Conservation (phyloP, 2,888 invertebrate genomes). For the Apamea sordens region DNA sequence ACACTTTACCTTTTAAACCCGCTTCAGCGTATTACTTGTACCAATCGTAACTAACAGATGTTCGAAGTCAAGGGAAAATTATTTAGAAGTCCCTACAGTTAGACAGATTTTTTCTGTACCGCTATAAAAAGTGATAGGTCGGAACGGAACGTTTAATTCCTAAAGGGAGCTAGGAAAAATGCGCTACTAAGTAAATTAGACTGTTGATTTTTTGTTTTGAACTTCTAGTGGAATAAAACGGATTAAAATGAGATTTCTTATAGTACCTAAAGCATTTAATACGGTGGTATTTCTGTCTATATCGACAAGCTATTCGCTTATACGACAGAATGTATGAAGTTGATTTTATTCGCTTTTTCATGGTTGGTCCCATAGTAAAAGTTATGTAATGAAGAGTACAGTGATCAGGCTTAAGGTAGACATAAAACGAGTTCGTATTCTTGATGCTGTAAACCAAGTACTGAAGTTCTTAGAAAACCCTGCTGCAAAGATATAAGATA, state of each 20-base stretch:
- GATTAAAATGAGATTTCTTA: background rate
- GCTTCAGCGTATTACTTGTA: constrained; percentile 8
- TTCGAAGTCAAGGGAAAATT: constrained; percentile 59
- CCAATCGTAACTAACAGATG: constrained; percentile 42
- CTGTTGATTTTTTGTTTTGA: constrained; percentile 2
- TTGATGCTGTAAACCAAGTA: background rate
- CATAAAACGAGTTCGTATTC: background rate
- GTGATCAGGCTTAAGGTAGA: background rate
- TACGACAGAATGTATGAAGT: background rate
- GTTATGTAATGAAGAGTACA: background rate
- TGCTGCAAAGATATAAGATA: background rate
- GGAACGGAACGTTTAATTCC: constrained; percentile 46
- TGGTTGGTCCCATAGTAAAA: background rate
- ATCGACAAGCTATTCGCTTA: background rate
- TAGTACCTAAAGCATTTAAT: background rate
- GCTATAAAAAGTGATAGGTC: constrained; percentile 44
- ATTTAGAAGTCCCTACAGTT: constrained; percentile 54
- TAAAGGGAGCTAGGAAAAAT: constrained; percentile 37
- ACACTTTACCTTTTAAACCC: background rate
- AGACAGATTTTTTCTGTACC: constrained; percentile 58
- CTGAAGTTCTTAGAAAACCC: background rate
- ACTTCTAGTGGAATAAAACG: background rate
- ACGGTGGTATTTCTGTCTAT: too few relatives aligned
- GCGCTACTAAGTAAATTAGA: constrained; percentile 46
- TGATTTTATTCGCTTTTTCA: background rate